Evolutionary conservation across 2,888 invertebrate genomes (phyloP), one percentile per base, ranked within the genome.

Genomic region (Epinotia ramella): DNA sequence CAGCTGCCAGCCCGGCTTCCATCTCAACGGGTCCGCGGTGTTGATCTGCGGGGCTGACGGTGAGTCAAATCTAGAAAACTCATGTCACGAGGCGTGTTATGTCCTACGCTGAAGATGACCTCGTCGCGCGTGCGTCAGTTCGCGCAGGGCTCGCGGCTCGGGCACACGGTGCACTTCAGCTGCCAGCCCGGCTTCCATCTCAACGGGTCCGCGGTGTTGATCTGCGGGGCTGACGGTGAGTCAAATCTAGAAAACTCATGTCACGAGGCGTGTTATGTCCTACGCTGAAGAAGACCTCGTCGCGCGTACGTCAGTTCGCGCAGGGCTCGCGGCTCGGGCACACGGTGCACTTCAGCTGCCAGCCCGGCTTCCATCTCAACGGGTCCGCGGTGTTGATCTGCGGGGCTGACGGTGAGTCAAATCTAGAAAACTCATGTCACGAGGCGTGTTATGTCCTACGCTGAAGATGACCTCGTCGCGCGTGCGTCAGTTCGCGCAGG

Each of bases 11-110:
- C 95, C 96, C 13, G 98, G 98, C 40, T 98, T 96, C 89, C 96
- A 96, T 79, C 95, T 98, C 73, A 96, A 96, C 79, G 98, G 98
- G 9, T 95, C 96, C 3, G 95, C 96, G 60, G 96, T 97, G 83
- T 95, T 98, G 79, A 97, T 97, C 57, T 98, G 98, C 88, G 96
- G 97, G 92, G 97, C 97, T 49, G 96, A 97, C 80, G 97, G 97
- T 96, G 88, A 91, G 87, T 60, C 5, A n/a, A n/a, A n/a, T n/a
- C n/a, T n/a, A n/a, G n/a, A n/a, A n/a, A n/a, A n/a, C n/a, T n/a
- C n/a, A n/a, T n/a, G n/a, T n/a, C n/a, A n/a, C n/a, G n/a, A 96
- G 96, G 95, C 83, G 95, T 96, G 78, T 95, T 95, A 79, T 97
- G 97, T 84, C 96, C 96, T 73, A 94, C 95, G 78, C 94, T 96